Evolutionary conservation across 2,888 invertebrate genomes (phyloP), one percentile per base, ranked within the genome.

Genomic region (Sesamia inferens): DNA sequence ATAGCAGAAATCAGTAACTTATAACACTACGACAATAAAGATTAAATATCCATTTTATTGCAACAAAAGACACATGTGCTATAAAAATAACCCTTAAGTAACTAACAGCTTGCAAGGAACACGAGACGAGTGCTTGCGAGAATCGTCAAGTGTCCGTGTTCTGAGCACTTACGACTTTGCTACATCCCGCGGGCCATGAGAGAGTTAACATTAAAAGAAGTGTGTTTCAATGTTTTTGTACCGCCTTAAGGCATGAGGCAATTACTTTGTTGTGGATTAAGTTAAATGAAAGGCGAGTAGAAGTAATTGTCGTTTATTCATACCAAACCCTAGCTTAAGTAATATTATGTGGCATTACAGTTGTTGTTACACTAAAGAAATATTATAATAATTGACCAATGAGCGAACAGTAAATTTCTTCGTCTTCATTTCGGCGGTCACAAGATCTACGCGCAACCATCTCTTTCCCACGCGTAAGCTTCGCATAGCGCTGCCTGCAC

Each of bases 131-230:
- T 61, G 57, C 44, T 66, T 63, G 6, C 13, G 64, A 78, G 74
- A 64, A 19, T 57, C 14, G 24, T 64, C 11, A 39, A 82, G 82
- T 19, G 61, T n/a, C 31, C n/a, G 57, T 54, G 61, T 54, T 47
- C 42, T n/a, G 48, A 68, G 80, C 57, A 78, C 69, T 78, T 55
- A 70, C 62, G 64, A 70, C 47, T 63, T 58, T n/a, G 1, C 31
- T 54, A 67, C 22, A 22, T 31, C 58, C 63, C 58, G 55, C 11
- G 48, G 42, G 55, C 59, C 51, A 39, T 3, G 39, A 22, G 11
- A 47, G 51, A 44, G 74, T 67, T 79, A 65, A 54, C 57, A 61
- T 57, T 78, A 44, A 31, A 78, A 24, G 51, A 62, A 54, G 59
- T 77, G 44, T 54, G 22, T 63, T 51, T 1, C 31, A n/a, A 54